These are phyloP conservation scores for Macrophya alboannulata DNA, from an alignment of 2,888 invertebrate species.

Conservation along the genomic window DNA sequence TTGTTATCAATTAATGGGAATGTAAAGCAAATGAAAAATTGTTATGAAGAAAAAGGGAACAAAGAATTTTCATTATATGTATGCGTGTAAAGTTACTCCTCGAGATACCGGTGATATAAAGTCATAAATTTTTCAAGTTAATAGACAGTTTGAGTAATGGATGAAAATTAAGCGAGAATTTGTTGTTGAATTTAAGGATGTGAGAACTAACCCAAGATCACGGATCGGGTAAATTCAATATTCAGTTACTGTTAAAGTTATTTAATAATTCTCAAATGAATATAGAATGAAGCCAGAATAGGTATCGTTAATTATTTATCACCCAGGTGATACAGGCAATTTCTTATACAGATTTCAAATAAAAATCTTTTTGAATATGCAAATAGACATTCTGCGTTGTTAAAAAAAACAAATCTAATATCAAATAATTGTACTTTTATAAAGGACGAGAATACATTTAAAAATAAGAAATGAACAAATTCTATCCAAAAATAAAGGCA, in stretches of 20 bases:
- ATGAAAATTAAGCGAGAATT: neutral
- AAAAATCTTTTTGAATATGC: neutral
- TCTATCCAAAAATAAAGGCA: neutral
- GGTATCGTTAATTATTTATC: neutral
- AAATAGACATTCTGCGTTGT: neutral
- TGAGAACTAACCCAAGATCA: conserved; percentile 20
- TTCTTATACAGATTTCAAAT: neutral
- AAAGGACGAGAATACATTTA: neutral
- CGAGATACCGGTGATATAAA: conserved; percentile 2
- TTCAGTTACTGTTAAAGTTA: neutral
- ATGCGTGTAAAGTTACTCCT: conserved; percentile 31
- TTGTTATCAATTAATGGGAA: neutral
- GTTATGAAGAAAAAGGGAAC: neutral
- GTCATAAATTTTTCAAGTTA: neutral
- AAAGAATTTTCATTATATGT: neutral
- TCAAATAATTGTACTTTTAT: conserved; percentile 2
- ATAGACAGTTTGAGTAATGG: neutral
- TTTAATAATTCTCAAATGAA: neutral
- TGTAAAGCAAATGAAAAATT: neutral
- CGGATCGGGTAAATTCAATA: conserved; percentile 24
- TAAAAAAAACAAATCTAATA: neutral
- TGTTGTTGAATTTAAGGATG: neutral
- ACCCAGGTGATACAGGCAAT: conserved; percentile 34
- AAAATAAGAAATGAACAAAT: neutral
- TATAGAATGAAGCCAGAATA: neutral